phyloP scores from a whole-genome alignment of 2,888 invertebrate species.

The Lathronympha strigana region DNA sequence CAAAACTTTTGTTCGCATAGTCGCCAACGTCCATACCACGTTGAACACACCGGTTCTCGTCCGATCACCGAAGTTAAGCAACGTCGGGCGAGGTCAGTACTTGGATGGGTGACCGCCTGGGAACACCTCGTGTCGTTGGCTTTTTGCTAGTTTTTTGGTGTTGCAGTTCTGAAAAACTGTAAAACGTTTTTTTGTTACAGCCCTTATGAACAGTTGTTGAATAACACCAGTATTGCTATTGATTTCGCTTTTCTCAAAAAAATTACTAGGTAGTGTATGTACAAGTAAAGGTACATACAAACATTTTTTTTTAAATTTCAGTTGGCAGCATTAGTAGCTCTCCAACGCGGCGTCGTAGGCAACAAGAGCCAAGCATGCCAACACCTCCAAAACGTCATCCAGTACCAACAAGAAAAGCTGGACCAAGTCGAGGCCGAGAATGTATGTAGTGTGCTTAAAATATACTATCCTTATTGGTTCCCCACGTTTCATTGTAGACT shows the following conservation, averaged over 20 bases:
- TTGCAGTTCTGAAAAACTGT: too few relatives aligned
- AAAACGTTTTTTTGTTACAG: too few relatives aligned
- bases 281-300: too few relatives aligned
- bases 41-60: slow-evolving; percentile 49
- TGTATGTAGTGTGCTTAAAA: slow-evolving; percentile 55
- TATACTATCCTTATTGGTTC: slow-evolving; percentile 27
- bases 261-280: too few relatives aligned
- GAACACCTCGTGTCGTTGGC: slow-evolving; percentile 47
- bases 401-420: slow-evolving; percentile 70
- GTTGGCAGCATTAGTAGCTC: slow-evolving; percentile 69
- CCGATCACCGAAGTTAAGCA: slow-evolving; percentile 50
- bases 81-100: slow-evolving; percentile 48
- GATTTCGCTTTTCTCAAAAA: too few relatives aligned
- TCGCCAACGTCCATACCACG: slow-evolving; percentile 48
- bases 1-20: too few relatives aligned
- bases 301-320: slow-evolving; percentile 47
- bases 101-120: slow-evolving; percentile 51
- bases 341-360: slow-evolving; percentile 71
- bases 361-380: slow-evolving; percentile 69
- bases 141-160: too few relatives aligned
- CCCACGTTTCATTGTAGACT: slow-evolving; percentile 9
- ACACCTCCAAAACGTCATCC: slow-evolving; percentile 73
- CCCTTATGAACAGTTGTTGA: too few relatives aligned
- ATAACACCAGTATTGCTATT: too few relatives aligned
- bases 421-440: slow-evolving; percentile 74